Conservation (phyloP, 2,888 invertebrate species). For the Fragum sueziense region DNA sequence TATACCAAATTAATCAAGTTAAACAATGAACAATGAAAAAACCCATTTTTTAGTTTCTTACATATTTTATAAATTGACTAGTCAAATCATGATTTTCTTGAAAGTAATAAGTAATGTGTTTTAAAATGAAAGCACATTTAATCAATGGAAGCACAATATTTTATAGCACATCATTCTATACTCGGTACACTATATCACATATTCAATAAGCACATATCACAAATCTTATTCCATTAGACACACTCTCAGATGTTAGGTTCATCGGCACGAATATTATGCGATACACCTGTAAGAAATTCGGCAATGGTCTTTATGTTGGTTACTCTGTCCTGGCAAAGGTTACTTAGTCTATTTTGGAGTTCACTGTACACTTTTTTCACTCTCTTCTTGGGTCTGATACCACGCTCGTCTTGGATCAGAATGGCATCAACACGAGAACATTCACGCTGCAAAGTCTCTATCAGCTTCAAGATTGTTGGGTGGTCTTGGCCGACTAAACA, state of each 20-base stretch:
- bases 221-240: neutral
- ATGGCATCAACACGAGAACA: slow-evolving; percentile 11
- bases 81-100: too few relatives aligned
- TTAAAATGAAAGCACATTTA: too few relatives aligned
- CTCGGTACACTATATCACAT: too few relatives aligned
- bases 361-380: slow-evolving; percentile 19
- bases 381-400: slow-evolving; percentile 17
- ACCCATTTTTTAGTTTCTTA: too few relatives aligned
- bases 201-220: neutral
- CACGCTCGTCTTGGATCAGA: slow-evolving; percentile 14
- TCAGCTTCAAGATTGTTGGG: slow-evolving; percentile 15
- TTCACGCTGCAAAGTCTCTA: slow-evolving; percentile 8
- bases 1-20: too few relatives aligned
- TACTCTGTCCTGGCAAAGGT: slow-evolving; percentile 20
- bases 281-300: slow-evolving; percentile 14
- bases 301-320: neutral
- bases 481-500: slow-evolving; percentile 12
- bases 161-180: too few relatives aligned
- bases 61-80: too few relatives aligned
- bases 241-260: slow-evolving; percentile 11
- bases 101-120: too few relatives aligned
- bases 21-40: too few relatives aligned
- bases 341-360: slow-evolving; percentile 9
- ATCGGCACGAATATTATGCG: slow-evolving; percentile 6
- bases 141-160: too few relatives aligned